Base-by-base conservation (phyloP, 2,113 vertebrate species). In the Lasiurus borealis region DNA sequence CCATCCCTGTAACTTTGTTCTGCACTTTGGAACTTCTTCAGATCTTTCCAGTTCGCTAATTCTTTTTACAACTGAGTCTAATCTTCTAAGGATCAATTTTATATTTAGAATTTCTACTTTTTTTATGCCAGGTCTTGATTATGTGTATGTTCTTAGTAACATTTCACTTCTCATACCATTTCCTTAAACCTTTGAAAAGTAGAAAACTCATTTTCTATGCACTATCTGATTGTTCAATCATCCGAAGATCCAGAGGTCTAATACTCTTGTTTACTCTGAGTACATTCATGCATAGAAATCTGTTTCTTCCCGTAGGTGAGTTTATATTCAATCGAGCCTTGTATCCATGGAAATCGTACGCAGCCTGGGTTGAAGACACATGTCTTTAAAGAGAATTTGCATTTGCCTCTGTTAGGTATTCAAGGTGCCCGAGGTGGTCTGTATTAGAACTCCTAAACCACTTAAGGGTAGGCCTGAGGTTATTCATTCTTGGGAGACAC, bases 31-130 rank as follows among this genome's bases (percentile, higher is more conserved):
- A 76, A 68, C 34, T 54, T 84, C 21, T 68, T 85, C 71, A 69
- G 68, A 46, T 87, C 78, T 73, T 93, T 75, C 40, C 48, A 66
- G 25, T 82, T 93, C 54, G n/a, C 34, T 81, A 69, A 88, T 78
- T 89, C 59, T 91, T 95, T 93, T 93, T 50, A 91, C 52, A 95
- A 73, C 52, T 40, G 46, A 95, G 8, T 88, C 71, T 93, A 92
- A 88, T 85, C 25, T 90, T 64, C 29, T 83, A 57, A 72, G 50
- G 48, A 71, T 36, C 29, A 15, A 25, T n/a, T 54, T 95, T 87
- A 59, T 86, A 86, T 72, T 73, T 88, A 81, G 27, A 90, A 90
- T 44, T 87, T 66, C 23, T 59, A 36, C 40, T 76, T 90, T 94
- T 59, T 84, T 92, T 14, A 50, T 81, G 5, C 59, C 40, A 93